phyloP scores from a whole-genome alignment of 2,113 vertebrate genomes.

The Hymenochirus boettgeri region DNA sequence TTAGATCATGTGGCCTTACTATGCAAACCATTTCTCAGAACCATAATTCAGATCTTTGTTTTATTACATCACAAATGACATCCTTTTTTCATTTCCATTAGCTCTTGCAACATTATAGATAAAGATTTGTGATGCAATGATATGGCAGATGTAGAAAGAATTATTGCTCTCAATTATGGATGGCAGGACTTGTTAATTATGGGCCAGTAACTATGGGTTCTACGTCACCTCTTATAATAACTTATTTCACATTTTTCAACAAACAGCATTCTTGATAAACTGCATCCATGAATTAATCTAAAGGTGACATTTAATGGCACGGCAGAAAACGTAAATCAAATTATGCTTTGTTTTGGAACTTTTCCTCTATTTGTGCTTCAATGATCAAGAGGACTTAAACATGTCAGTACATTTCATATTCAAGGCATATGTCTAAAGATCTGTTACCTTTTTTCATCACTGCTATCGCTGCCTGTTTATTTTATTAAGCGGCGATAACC shows the following conservation, averaged over 20 bases:
- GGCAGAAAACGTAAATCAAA: slow-evolving; percentile 10
- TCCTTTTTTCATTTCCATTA: slow-evolving; percentile 30
- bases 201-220: slow-evolving; percentile 23
- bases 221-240: slow-evolving; percentile 33
- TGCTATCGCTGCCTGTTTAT: no score
- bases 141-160: slow-evolving; percentile 19
- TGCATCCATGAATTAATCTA: neutral
- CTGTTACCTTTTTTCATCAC: no score
- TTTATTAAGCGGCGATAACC: no score
- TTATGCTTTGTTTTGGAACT: neutral
- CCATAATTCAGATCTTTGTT: slow-evolving; percentile 23
- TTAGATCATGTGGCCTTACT: slow-evolving; percentile 2
- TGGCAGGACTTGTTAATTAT: slow-evolving; percentile 30
- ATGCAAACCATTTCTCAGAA: slow-evolving; percentile 11
- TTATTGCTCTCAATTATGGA: slow-evolving; percentile 36
- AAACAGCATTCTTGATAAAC: slow-evolving; percentile 1
- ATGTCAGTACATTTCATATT: neutral
- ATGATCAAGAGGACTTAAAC: slow-evolving; percentile 10
- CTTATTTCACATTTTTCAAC: slow-evolving; percentile 9
- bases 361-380: slow-evolving; percentile 1
- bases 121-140: slow-evolving; percentile 35
- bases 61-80: slow-evolving; percentile 24
- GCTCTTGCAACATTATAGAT: slow-evolving; percentile 18
- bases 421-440: no score
- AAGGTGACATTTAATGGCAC: slow-evolving; percentile 6